A percentile compares a stretch with the other conserved stretches of the same genome.
Evolutionary conservation across 2,113 vertebrate species (phyloP).

Genomic region (Hyperoodon ampullatus): DNA sequence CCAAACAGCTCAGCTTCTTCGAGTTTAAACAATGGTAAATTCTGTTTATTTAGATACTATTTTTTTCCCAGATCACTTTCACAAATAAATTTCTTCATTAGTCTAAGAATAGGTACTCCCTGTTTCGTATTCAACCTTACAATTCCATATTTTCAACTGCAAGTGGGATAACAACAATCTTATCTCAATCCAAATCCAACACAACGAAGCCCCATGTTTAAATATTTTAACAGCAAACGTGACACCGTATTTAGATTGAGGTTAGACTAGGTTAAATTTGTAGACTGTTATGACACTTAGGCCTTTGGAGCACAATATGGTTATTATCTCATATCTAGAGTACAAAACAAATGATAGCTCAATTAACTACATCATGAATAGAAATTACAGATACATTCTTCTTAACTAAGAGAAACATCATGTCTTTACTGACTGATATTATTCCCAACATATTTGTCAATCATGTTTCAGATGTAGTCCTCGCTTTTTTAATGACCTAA

Average conservation of each 20-base stretch:
- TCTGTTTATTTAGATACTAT: not conserved
- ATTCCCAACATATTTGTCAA: not conserved
- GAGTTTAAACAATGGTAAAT: not conserved
- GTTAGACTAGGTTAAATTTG: not conserved
- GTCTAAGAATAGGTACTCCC: not conserved
- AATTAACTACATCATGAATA: not conserved
- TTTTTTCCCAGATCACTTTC: not conserved
- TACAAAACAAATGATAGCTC: not conserved
- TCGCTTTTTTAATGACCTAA: not conserved
- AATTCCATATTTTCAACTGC: not conserved
- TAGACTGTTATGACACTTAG: not conserved
- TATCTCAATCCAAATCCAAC: not conserved
- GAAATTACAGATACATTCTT: not conserved
- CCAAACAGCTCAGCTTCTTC: not conserved
- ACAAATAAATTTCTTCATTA: not conserved
- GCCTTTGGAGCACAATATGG: not conserved
- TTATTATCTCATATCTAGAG: not conserved
- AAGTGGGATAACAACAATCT: not conserved
- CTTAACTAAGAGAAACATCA: not conserved
- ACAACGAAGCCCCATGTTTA: not conserved
- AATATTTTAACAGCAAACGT: not conserved
- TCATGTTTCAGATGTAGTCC: not conserved
- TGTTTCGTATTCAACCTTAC: not conserved
- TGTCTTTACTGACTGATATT: not conserved
- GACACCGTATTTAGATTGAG: not conserved